Conservation (phyloP, 2,113 vertebrate genomes). For the Stegostoma tigrinum region DNA sequence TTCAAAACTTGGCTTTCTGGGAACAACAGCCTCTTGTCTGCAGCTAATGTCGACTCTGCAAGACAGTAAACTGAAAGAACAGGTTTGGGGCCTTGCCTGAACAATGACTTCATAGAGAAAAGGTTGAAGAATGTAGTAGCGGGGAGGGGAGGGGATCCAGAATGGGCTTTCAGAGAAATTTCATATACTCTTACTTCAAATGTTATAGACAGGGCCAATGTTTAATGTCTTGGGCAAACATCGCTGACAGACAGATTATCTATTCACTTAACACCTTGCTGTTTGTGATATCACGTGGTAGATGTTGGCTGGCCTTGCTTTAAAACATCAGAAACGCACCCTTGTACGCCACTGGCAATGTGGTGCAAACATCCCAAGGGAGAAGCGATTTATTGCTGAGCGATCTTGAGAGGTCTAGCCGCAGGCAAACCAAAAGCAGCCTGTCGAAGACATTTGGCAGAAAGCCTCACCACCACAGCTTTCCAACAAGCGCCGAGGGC, state of each 20-base stretch:
- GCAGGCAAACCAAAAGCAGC: background rate
- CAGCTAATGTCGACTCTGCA: background rate
- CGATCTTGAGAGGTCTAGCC: background rate
- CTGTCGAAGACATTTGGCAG: too few relatives aligned
- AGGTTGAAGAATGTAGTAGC: background rate
- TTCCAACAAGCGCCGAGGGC: too few relatives aligned
- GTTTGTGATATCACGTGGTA: background rate
- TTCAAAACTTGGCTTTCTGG: background rate
- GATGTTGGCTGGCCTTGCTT: background rate
- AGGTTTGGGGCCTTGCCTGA: background rate
- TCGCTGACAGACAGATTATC: background rate
- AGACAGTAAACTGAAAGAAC: background rate
- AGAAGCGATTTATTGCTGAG: background rate
- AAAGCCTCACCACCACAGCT: too few relatives aligned
- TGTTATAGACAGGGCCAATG: background rate
- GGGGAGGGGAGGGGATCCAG: background rate
- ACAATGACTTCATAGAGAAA: background rate
- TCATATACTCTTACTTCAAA: background rate
- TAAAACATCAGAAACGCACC: background rate
- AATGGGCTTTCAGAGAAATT: background rate
- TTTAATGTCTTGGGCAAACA: background rate
- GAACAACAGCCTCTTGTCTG: background rate
- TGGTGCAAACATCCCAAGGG: background rate
- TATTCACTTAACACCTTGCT: background rate
- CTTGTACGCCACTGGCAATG: background rate